phyloP scores from a whole-genome alignment of 1,140 invertebrate genomes.

The Drosophila saltans region DNA sequence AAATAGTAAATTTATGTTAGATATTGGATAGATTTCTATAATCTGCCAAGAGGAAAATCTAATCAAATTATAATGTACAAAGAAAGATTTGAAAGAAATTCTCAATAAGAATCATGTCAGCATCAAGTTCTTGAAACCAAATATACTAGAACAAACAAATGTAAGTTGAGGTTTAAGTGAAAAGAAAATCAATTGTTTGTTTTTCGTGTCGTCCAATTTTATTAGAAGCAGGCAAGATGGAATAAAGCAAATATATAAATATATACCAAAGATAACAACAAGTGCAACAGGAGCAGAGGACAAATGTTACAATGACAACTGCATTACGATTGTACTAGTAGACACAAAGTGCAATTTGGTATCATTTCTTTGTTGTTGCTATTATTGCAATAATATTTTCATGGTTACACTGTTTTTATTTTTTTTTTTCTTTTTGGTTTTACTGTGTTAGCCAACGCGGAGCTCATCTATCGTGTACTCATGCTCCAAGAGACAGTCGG shows the following conservation, averaged over 20 bases:
- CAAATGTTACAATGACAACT: slow-evolving; percentile 56
- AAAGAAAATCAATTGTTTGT: slow-evolving; percentile 24
- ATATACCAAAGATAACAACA: slow-evolving; percentile 13
- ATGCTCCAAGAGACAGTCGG: slow-evolving; percentile 84
- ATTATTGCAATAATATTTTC: slow-evolving; percentile 58
- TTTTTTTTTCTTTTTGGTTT: slow-evolving; percentile 31
- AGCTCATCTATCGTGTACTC: slow-evolving; percentile 84
- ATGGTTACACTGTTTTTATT: slow-evolving; percentile 34
- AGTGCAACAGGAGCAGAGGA: slow-evolving; percentile 23
- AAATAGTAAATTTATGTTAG: too few species aligned
- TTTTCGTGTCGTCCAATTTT: slow-evolving; percentile 35
- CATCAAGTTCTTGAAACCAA: too few species aligned
- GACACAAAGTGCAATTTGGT: slow-evolving; percentile 75
- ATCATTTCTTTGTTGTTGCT: slow-evolving; percentile 23
- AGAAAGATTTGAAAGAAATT: not conserved
- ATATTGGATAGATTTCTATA: too few species aligned
- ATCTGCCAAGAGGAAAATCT: too few species aligned
- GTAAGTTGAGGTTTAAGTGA: not conserved
- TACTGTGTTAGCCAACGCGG: slow-evolving; percentile 83
- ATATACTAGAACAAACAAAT: slow-evolving; percentile 2
- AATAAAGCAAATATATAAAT: not conserved
- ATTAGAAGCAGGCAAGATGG: slow-evolving; percentile 30
- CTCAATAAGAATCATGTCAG: not conserved
- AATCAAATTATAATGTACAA: not conserved
- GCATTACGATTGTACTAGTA: slow-evolving; percentile 61